These are phyloP conservation scores for Tinea semifulvella DNA, from an alignment of 2,888 invertebrate genomes.

Conservation along the genomic window DNA sequence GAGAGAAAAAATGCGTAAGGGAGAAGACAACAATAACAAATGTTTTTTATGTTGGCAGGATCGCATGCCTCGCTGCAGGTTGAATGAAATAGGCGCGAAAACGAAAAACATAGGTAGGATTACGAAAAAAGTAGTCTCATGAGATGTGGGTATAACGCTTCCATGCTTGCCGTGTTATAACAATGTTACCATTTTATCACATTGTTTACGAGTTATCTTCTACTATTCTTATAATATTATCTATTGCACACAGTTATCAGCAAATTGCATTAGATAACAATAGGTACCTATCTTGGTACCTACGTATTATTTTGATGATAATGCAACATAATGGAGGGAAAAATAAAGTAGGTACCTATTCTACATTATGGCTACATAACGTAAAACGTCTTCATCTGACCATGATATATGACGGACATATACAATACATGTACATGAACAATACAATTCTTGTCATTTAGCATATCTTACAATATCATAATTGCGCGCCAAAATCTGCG, in stretches of 20 bases:
- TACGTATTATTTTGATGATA: conserved; percentile 5
- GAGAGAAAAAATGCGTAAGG: conserved; percentile 27
- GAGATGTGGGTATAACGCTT: too few species aligned
- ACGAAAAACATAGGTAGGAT: neutral
- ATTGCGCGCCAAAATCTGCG: too few species aligned
- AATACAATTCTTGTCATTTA: too few species aligned
- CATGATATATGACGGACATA: too few species aligned
- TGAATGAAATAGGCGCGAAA: neutral
- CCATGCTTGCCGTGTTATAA: neutral
- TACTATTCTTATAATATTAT: conserved; percentile 1
- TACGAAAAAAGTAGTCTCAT: too few species aligned
- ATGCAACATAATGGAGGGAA: neutral
- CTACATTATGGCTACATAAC: too few species aligned
- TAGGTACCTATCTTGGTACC: neutral
- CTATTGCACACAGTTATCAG: neutral
- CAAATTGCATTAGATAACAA: neutral
- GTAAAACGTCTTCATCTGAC: too few species aligned
- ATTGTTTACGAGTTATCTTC: conserved; percentile 4
- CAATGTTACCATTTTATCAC: conserved; percentile 1
- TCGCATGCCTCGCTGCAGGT: neutral
- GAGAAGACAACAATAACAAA: conserved; percentile 52
- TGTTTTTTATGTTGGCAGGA: conserved; percentile 18
- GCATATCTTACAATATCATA: too few species aligned
- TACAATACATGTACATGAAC: too few species aligned
- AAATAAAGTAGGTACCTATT: too few species aligned